Evolutionary conservation across 2,888 invertebrate species (phyloP), one percentile per base, ranked within the genome.

Genomic region (Cryptops parisi): DNA sequence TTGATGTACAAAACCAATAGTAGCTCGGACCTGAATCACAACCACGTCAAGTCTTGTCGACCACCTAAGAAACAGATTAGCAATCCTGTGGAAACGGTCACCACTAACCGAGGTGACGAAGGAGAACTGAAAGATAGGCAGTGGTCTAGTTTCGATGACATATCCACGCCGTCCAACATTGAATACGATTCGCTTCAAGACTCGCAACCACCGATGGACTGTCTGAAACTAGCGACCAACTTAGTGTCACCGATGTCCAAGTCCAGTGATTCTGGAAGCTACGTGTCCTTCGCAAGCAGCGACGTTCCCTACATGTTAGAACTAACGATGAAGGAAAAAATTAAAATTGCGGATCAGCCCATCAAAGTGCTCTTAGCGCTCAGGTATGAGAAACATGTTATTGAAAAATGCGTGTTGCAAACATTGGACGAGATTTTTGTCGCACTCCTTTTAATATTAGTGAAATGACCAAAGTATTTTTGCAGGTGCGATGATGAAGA

Each of bases 261-360:
- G 33, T 55, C 55, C n/a, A 60, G 60, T 52, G 63, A 63, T 27
- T 61, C 62, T 43, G 60, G 60, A 1, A 62, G 61, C 22, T 60
- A 57, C 23, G 47, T 63, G 22, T 63, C 63, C 2, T 53, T 61
- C 38, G 53, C 58, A 25, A 61, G 60, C 25, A 56, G 57, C 9
- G 66, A 67, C 39, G 59, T 62, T 15, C 64, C 64, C 21, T 69
- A 65, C 56, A 62, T 61, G 41, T 63, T 63, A 46, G 64, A 67
- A 53, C 62, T 74, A 48, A 60, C 60, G 5, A 62, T 74, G 17
- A 65, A 68, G 55, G 71, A 72, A 61, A 72, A 71, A 60, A 65
- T 72, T 56, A 74, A 74, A 63, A 69, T 74, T 27, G 67, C 71
- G 1, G 74, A 73, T 59, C 67, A 68, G 54, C 71, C 74, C 1